Percentiles rank a stretch among this genome's conserved stretches.
These are phyloP conservation scores for Prorops nasuta DNA, from an alignment of 1,140 invertebrate species.

Conservation along the genomic window DNA sequence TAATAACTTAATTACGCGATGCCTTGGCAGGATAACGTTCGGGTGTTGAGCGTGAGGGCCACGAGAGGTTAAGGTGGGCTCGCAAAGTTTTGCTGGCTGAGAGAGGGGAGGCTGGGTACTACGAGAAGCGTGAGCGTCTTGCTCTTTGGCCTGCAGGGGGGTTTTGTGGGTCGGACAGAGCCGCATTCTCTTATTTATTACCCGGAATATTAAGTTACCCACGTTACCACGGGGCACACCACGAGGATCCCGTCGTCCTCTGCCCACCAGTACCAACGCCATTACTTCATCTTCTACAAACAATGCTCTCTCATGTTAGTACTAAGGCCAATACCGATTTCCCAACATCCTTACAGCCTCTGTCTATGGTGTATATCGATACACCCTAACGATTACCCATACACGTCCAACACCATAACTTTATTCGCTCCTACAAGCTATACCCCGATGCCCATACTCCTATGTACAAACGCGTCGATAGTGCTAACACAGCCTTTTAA, in stretches of 20 bases:
- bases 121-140: slow-evolving; percentile 35
- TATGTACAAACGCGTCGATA: too few relatives aligned
- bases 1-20: slow-evolving; percentile 41
- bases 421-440: too few relatives aligned
- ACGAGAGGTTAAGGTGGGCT: slow-evolving; percentile 27
- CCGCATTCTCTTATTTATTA: slow-evolving; percentile 42
- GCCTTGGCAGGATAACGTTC: slow-evolving; percentile 29
- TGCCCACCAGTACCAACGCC: slow-evolving; percentile 24
- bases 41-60: slow-evolving; percentile 35
- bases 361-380: too few relatives aligned
- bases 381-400: too few relatives aligned
- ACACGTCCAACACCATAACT: too few relatives aligned
- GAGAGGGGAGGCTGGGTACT: slow-evolving; percentile 20
- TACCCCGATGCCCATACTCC: too few relatives aligned
- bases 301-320: too few relatives aligned
- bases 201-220: slow-evolving; percentile 42
- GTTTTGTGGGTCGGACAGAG: slow-evolving; percentile 37
- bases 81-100: slow-evolving; percentile 14
- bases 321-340: too few relatives aligned
- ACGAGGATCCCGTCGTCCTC: slow-evolving; percentile 29
- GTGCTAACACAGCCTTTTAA: too few relatives aligned
- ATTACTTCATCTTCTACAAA: too few relatives aligned
- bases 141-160: slow-evolving; percentile 34
- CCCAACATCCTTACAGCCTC: too few relatives aligned
- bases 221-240: slow-evolving; percentile 33